Evolutionary conservation across 1,140 invertebrate genomes (phyloP).

Genomic region (Drosophila murphyi): DNA sequence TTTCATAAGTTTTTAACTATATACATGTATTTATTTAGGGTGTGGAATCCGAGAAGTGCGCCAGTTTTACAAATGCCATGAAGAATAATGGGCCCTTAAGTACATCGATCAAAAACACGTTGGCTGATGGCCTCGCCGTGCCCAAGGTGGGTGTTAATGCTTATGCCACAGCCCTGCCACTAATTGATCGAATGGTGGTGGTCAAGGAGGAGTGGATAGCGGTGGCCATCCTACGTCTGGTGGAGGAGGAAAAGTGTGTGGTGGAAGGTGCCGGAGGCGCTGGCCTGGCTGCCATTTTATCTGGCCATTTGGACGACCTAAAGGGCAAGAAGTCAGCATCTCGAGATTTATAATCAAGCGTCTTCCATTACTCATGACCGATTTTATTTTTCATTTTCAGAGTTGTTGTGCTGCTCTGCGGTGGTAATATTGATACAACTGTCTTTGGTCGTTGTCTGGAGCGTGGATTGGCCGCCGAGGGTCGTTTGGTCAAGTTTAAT

Average conservation of each 20-base stretch:
- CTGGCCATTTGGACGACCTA: constrained; percentile 92
- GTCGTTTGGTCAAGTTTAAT: constrained; percentile 93
- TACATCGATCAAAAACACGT: constrained; percentile 89
- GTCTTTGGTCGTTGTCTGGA: constrained; percentile 95
- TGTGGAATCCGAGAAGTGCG: constrained; percentile 95
- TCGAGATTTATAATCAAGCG: background rate
- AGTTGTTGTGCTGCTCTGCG: constrained; percentile 93
- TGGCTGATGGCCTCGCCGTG: constrained; percentile 96
- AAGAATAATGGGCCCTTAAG: constrained; percentile 89
- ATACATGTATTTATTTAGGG: constrained; percentile 86
- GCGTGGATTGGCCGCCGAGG: constrained; percentile 94
- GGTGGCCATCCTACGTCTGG: constrained; percentile 92
- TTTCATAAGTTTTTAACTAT: no score
- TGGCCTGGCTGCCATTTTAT: constrained; percentile 93
- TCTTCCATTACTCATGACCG: background rate
- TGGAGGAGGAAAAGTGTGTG: constrained; percentile 96
- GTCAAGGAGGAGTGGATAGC: constrained; percentile 95
- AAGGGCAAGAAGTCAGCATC: constrained; percentile 91
- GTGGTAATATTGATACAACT: constrained; percentile 97
- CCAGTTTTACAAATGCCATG: constrained; percentile 92
- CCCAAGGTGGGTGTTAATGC: constrained; percentile 95
- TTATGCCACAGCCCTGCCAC: constrained; percentile 89
- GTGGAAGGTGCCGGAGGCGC: constrained; percentile 96
- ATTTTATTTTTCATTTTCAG: constrained; percentile 28
- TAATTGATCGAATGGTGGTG: constrained; percentile 94